phyloP scores from a whole-genome alignment of 2,797 vertebrate genomes.

The Pterois miles region DNA sequence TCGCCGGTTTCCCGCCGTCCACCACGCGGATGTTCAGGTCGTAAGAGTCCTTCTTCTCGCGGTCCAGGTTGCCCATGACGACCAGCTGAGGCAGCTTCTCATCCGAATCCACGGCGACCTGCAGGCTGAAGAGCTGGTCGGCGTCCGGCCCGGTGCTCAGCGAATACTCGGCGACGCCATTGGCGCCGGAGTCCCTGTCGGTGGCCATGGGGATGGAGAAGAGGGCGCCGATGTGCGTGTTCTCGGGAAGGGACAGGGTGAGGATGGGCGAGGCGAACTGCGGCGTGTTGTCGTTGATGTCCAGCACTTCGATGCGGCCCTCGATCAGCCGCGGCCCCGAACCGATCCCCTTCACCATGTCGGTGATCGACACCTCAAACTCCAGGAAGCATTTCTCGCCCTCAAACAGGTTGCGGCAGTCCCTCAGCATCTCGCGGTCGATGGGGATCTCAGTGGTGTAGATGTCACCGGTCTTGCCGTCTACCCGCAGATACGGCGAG shows the following conservation, averaged over 20 bases:
- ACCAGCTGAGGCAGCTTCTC: slow-evolving; percentile 97
- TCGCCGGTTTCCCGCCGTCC: slow-evolving; percentile 89
- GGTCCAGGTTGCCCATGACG: slow-evolving; percentile 93
- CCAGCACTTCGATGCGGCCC: slow-evolving; percentile 94
- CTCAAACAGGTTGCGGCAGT: slow-evolving; percentile 91
- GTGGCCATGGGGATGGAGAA: slow-evolving; percentile 92
- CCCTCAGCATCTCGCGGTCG: slow-evolving; percentile 91
- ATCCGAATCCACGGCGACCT: slow-evolving; percentile 91
- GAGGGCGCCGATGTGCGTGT: slow-evolving; percentile 90
- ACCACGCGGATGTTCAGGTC: slow-evolving; percentile 96
- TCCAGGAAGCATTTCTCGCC: slow-evolving; percentile 93
- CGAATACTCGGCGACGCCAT: slow-evolving; percentile 92
- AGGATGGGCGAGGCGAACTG: slow-evolving; percentile 96
- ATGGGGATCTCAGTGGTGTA: slow-evolving; percentile 96
- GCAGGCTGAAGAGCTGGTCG: slow-evolving; percentile 91
- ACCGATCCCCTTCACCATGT: slow-evolving; percentile 88
- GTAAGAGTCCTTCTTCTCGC: slow-evolving; percentile 95
- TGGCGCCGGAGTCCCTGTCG: slow-evolving; percentile 90
- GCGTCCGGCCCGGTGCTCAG: slow-evolving; percentile 88
- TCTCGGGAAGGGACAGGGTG: slow-evolving; percentile 93
- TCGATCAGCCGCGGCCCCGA: slow-evolving; percentile 91
- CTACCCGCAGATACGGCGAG: slow-evolving; percentile 91
- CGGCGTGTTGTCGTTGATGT: slow-evolving; percentile 98
- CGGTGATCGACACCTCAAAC: slow-evolving; percentile 97
- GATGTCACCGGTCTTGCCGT: slow-evolving; percentile 96